These are phyloP conservation scores for Drosophila quasianomalipes DNA, from an alignment of 2,888 invertebrate species.

Conservation along the genomic window DNA sequence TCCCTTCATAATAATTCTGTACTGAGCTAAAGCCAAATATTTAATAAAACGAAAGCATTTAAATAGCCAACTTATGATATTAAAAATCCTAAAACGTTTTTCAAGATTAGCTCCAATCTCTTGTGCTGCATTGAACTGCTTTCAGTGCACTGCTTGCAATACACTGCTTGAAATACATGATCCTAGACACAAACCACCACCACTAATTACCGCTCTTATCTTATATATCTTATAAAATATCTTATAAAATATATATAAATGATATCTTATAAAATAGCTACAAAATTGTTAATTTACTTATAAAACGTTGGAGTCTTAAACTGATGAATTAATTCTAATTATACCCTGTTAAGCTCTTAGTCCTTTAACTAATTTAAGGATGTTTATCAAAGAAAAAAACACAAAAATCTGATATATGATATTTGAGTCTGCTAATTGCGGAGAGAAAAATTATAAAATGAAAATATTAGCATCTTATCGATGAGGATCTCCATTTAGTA, in stretches of 20 bases:
- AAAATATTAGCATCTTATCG: background rate
- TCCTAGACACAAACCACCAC: background rate
- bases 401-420: background rate
- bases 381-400: background rate
- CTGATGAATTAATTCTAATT: background rate
- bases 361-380: background rate
- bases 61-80: background rate
- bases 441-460: background rate
- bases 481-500: background rate
- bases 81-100: background rate
- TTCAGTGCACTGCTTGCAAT: background rate
- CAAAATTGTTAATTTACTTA: background rate
- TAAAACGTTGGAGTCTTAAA: background rate
- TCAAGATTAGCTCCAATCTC: background rate
- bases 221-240: too few species aligned
- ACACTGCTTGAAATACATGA: background rate
- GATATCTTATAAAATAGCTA: background rate
- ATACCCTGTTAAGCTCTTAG: background rate
- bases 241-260: too few species aligned
- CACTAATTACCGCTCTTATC: background rate
- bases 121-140: background rate
- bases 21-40: conserved; percentile 36
- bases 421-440: background rate
- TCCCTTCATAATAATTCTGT: conserved; percentile 27
- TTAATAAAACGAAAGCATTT: conserved; percentile 22